Conservation (phyloP, 2,797 vertebrate genomes). For the Phalanger gymnotis region DNA sequence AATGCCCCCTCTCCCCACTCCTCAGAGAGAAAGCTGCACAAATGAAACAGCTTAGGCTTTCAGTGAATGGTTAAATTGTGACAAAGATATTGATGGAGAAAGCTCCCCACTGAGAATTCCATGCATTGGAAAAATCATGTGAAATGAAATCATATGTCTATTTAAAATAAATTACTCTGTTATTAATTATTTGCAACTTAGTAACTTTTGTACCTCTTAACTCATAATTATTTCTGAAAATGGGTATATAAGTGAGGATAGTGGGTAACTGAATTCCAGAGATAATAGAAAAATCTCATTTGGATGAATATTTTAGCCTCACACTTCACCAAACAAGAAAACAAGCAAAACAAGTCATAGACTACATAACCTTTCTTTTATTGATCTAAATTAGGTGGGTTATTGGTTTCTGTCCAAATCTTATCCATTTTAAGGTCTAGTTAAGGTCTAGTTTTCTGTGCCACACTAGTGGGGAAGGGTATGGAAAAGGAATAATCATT, state of each 20-base stretch:
- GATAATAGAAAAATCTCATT: background rate
- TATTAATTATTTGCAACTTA: background rate
- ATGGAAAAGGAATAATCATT: background rate
- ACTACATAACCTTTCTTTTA: background rate
- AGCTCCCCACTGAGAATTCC: background rate
- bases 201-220: background rate
- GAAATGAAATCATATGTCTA: background rate
- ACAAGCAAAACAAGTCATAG: background rate
- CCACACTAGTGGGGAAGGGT: background rate
- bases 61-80: background rate
- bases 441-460: background rate
- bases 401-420: background rate
- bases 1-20: background rate
- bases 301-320: background rate
- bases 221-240: background rate
- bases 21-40: background rate
- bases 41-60: background rate
- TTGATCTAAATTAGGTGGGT: background rate
- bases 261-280: background rate
- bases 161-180: background rate
- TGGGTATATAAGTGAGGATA: background rate
- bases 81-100: background rate
- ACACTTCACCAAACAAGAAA: background rate
- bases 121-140: too few species aligned
- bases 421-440: background rate